phyloP scores from a whole-genome alignment of 2,888 invertebrate species.

The Trichopria drosophilae region DNA sequence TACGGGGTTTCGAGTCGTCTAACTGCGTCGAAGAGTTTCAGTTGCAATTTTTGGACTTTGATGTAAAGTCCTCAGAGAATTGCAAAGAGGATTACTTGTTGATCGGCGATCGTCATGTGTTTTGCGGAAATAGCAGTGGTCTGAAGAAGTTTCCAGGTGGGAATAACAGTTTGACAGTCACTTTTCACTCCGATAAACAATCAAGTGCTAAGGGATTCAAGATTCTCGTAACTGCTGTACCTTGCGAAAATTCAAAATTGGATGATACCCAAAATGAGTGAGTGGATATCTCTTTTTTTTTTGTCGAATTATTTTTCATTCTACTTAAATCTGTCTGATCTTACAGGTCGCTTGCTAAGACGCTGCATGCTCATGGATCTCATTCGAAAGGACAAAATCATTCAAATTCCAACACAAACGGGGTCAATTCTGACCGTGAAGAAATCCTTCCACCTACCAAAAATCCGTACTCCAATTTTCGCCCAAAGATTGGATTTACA shows the following conservation, averaged over 20 bases:
- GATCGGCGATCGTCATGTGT: slow-evolving; percentile 58
- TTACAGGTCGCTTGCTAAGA: too few relatives aligned
- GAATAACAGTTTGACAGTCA: slow-evolving; percentile 59
- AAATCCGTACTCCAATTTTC: too few relatives aligned
- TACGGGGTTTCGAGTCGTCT: slow-evolving; percentile 58
- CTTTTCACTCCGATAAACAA: slow-evolving; percentile 57
- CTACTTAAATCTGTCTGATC: too few relatives aligned
- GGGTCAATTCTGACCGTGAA: too few relatives aligned
- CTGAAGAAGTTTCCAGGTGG: slow-evolving; percentile 59
- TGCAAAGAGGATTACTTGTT: slow-evolving; percentile 62
- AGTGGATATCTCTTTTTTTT: slow-evolving; percentile 15
- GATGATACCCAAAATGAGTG: slow-evolving; percentile 20
- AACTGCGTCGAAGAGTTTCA: slow-evolving; percentile 61
- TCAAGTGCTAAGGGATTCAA: slow-evolving; percentile 59
- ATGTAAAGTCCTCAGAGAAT: slow-evolving; percentile 58
- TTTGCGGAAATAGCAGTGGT: slow-evolving; percentile 62
- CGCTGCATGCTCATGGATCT: too few relatives aligned
- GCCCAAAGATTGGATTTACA: too few relatives aligned
- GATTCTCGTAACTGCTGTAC: slow-evolving; percentile 61
- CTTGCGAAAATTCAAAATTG: slow-evolving; percentile 47
- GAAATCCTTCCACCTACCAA: too few relatives aligned
- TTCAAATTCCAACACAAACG: too few relatives aligned
- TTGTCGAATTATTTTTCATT: too few relatives aligned
- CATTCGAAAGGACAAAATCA: too few relatives aligned
- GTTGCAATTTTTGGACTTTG: slow-evolving; percentile 64